Percentiles rank a stretch among this genome's conserved stretches.
Conservation (phyloP, 1,140 invertebrate species). For the Cyrtorhinus lividipennis region DNA sequence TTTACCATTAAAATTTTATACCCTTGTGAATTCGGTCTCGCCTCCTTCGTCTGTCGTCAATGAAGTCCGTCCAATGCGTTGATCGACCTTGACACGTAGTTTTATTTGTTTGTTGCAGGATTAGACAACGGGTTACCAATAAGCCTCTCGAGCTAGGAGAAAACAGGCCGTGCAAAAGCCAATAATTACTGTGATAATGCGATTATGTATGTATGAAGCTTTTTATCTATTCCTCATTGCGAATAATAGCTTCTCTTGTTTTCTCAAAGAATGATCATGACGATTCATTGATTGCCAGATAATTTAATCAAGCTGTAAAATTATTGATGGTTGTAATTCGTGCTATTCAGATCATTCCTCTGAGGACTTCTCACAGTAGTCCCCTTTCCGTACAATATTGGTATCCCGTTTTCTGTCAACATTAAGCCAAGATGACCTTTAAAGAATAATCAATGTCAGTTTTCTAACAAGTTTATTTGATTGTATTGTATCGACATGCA, state of each 20-base stretch:
- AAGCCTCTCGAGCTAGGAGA: constrained; percentile 5
- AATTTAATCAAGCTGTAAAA: too few relatives aligned
- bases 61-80: too few relatives aligned
- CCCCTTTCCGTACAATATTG: neutral
- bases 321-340: too few relatives aligned
- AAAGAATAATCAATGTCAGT: too few relatives aligned
- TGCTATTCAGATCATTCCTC: too few relatives aligned
- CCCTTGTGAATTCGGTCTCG: too few relatives aligned
- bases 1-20: too few relatives aligned
- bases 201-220: neutral
- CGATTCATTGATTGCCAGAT: too few relatives aligned
- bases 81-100: too few relatives aligned
- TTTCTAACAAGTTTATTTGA: too few relatives aligned
- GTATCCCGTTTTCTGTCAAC: neutral
- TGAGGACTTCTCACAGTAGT: neutral
- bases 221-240: neutral
- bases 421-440: neutral
- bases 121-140: constrained; percentile 14
- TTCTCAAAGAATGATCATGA: neutral
- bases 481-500: too few relatives aligned
- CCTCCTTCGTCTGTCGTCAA: too few relatives aligned
- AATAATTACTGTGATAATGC: constrained; percentile 6
- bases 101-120: constrained; percentile 12
- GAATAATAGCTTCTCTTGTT: neutral
- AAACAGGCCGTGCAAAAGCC: neutral